phyloP scores from a whole-genome alignment of 2,888 invertebrate genomes.

The Leucozona laternaria region DNA sequence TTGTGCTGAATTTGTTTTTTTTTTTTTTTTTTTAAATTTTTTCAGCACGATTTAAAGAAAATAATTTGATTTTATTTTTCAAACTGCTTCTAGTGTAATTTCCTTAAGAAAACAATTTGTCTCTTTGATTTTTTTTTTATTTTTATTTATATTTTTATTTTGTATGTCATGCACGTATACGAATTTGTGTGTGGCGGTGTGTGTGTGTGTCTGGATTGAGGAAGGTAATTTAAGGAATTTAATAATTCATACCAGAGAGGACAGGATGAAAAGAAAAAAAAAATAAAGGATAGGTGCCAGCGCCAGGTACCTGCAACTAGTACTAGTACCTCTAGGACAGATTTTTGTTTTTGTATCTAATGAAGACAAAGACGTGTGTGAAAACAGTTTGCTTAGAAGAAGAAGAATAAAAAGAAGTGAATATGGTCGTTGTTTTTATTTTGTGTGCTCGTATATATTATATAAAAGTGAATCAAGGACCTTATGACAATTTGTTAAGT shows the following conservation, averaged over 20 bases:
- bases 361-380: constrained; percentile 15
- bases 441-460: background rate
- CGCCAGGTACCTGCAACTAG: no score
- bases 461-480: constrained; percentile 34
- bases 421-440: constrained; percentile 9
- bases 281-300: background rate
- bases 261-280: background rate
- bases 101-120: constrained; percentile 49
- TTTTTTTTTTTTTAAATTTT: background rate
- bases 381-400: background rate
- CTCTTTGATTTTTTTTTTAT: constrained; percentile 5
- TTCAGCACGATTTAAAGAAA: constrained; percentile 22
- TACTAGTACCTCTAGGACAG: constrained; percentile 5
- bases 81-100: constrained; percentile 25
- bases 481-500: constrained; percentile 46
- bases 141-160: background rate
- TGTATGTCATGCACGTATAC: constrained; percentile 12
- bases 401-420: background rate
- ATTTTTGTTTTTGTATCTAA: background rate
- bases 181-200: background rate
- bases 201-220: background rate
- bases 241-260: constrained; percentile 10
- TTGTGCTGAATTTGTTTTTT: background rate
- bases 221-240: constrained; percentile 28
- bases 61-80: constrained; percentile 13